phyloP scores from a whole-genome alignment of 1,140 invertebrate genomes.

The Brachionus rubens region DNA sequence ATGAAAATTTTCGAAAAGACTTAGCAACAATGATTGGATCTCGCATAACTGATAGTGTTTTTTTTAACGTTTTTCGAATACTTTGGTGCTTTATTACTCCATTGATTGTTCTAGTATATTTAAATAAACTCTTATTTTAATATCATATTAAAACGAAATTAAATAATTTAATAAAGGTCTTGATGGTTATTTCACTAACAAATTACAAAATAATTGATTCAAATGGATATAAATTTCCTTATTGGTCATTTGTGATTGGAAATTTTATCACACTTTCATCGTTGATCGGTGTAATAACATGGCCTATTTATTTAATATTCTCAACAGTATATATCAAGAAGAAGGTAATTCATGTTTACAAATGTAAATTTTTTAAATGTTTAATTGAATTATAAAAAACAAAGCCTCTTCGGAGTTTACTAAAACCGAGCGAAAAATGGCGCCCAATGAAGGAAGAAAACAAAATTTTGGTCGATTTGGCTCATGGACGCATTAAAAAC shows the following conservation, averaged over 20 bases:
- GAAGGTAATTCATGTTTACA: not conserved
- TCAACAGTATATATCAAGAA: not conserved
- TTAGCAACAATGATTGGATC: constrained; percentile 27
- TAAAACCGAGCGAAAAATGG: not conserved
- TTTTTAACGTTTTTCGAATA: not conserved
- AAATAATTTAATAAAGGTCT: not conserved
- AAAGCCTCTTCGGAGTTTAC: not conserved
- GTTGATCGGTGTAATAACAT: not conserved
- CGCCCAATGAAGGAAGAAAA: not conserved
- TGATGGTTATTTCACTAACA: not conserved
- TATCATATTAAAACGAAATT: not conserved
- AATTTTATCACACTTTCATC: not conserved
- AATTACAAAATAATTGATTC: not conserved
- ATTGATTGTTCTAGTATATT: not conserved
- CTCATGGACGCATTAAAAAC: not conserved
- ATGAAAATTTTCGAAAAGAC: constrained; percentile 31
- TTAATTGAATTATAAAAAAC: not conserved
- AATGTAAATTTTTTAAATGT: not conserved
- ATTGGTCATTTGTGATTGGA: not conserved
- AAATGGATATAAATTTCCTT: not conserved
- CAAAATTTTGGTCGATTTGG: not conserved
- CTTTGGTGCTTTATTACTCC: not conserved
- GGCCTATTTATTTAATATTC: not conserved
- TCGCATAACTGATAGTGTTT: not conserved
- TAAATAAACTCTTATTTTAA: not conserved